Conservation (phyloP, 2,113 vertebrate species). For the Anhinga anhinga region DNA sequence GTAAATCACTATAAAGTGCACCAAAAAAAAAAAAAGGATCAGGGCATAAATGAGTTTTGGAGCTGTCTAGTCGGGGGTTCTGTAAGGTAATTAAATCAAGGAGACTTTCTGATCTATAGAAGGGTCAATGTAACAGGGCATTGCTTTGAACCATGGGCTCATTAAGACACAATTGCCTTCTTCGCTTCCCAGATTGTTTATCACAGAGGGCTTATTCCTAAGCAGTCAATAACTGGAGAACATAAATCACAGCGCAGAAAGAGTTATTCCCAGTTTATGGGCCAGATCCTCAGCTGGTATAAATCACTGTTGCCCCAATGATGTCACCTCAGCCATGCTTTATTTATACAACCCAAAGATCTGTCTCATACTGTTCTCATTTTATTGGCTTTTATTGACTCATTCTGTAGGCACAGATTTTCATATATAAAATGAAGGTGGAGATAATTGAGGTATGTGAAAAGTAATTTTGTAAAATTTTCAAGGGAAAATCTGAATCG, state of each 20-base stretch:
- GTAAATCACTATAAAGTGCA: not conserved
- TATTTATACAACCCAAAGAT: not conserved
- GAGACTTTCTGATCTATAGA: conserved; percentile 9
- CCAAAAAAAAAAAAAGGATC: not conserved
- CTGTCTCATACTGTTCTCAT: not conserved
- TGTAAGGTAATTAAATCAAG: conserved; percentile 37
- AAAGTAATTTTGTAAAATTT: not conserved
- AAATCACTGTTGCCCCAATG: conserved; percentile 5
- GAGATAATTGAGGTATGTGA: not conserved
- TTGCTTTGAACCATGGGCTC: conserved; percentile 25
- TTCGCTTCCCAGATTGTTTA: not conserved
- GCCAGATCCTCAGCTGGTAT: conserved; percentile 19
- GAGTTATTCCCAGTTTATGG: conserved; percentile 5
- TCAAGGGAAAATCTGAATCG: not conserved
- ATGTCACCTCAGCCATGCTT: not conserved
- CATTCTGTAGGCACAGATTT: not conserved
- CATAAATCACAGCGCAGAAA: conserved; percentile 24
- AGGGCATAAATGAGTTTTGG: conserved; percentile 26
- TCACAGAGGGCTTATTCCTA: not conserved
- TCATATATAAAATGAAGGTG: not conserved
- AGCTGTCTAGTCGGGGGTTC: conserved; percentile 36
- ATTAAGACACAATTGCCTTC: not conserved
- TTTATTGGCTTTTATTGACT: not conserved
- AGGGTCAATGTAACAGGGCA: conserved; percentile 47
- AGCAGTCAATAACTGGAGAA: conserved; percentile 29